Evolutionary conservation across 2,113 vertebrate genomes (phyloP).

Genomic region (Acinonyx jubatus): DNA sequence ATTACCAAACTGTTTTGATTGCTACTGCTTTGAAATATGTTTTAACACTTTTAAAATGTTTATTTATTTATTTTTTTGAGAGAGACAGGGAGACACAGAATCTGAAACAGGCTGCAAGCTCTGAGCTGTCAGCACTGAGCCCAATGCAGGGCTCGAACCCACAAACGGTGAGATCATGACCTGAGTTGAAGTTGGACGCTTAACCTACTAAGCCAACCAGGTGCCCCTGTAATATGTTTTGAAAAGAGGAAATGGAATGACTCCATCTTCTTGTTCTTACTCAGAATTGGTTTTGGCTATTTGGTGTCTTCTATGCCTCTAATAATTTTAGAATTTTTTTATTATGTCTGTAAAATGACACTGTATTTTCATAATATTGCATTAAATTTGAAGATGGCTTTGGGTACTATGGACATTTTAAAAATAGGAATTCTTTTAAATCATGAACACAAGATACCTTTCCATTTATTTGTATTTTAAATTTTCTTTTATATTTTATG

Average conservation of each 20-base stretch:
- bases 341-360: background rate
- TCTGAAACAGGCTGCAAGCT: too few species aligned
- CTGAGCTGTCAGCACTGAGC: too few species aligned
- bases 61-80: too few species aligned
- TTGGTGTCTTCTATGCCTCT: background rate
- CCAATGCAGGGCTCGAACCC: too few species aligned
- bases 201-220: too few species aligned
- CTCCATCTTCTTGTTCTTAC: background rate
- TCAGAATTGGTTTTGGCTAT: background rate
- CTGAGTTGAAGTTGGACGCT: too few species aligned
- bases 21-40: background rate
- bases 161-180: too few species aligned
- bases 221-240: background rate
- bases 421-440: background rate
- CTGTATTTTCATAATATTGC: background rate
- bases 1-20: background rate
- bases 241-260: background rate
- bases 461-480: background rate
- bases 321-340: background rate
- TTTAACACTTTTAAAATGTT: background rate
- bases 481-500: background rate
- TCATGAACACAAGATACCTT: background rate
- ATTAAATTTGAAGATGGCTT: background rate
- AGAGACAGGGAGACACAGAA: too few species aligned
- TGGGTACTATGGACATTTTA: background rate